These are phyloP conservation scores for Nipponacmea schrenckii DNA, from an alignment of 2,888 invertebrate genomes.

Conservation along the genomic window DNA sequence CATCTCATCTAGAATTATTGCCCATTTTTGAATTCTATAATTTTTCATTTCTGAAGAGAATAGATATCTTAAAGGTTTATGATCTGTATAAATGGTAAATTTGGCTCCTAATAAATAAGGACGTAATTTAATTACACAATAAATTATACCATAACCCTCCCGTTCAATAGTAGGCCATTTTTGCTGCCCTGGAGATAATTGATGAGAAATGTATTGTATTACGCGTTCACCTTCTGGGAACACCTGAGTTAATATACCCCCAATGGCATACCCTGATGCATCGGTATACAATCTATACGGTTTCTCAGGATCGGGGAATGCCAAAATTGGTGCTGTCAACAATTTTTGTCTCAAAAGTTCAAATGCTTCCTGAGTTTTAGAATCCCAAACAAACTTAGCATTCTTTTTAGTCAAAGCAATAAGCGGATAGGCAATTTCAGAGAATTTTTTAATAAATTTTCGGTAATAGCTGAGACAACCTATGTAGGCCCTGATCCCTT, in stretches of 20 bases:
- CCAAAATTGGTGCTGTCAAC: slow-evolving; percentile 3
- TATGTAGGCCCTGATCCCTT: not conserved
- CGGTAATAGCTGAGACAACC: slow-evolving; percentile 9
- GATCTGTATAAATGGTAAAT: slow-evolving; percentile 16
- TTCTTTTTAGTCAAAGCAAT: slow-evolving; percentile 9
- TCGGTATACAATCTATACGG: slow-evolving; percentile 13
- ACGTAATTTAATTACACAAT: not conserved
- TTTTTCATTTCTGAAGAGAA: slow-evolving; percentile 15
- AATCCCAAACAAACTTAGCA: slow-evolving; percentile 8
- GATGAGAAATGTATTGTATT: slow-evolving; percentile 13
- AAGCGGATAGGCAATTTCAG: slow-evolving; percentile 7
- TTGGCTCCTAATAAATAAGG: not conserved
- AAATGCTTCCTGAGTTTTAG: slow-evolving; percentile 8
- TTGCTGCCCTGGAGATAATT: not conserved
- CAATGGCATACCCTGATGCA: slow-evolving; percentile 11
- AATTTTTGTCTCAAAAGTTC: slow-evolving; percentile 11
- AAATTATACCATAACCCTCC: slow-evolving; percentile 8
- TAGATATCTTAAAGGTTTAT: slow-evolving; percentile 13
- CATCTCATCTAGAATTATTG: not conserved
- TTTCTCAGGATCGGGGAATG: not conserved
- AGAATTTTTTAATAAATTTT: not conserved
- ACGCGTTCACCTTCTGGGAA: not conserved
- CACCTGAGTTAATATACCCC: too few relatives aligned
- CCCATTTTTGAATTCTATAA: slow-evolving; percentile 3
- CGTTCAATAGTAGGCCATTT: slow-evolving; percentile 14